A percentile compares a stretch with the other conserved stretches of the same genome.
phyloP scores from a whole-genome alignment of 2,113 vertebrate genomes.

The Dipodomys spectabilis region DNA sequence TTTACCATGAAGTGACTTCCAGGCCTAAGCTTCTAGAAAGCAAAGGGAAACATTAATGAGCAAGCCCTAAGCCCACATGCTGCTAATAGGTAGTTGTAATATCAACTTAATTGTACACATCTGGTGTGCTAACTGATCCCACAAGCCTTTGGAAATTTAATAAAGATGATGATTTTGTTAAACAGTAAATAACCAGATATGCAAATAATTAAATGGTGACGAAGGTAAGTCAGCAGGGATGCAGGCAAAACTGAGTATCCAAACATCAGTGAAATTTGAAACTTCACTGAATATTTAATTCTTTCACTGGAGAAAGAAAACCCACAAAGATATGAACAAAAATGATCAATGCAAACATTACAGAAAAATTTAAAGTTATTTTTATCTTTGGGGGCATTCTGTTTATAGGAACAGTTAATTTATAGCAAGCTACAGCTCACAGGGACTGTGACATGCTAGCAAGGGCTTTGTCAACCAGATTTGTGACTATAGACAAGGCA shows the following conservation, averaged over 20 bases:
- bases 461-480: neutral
- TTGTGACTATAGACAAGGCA: neutral
- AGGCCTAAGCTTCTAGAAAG: neutral
- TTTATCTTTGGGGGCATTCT: neutral
- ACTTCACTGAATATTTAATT: neutral
- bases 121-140: neutral
- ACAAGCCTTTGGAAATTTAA: constrained; percentile 45
- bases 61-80: neutral
- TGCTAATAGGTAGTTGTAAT: neutral
- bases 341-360: neutral
- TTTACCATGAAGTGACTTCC: neutral
- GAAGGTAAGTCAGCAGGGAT: neutral
- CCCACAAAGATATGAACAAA: neutral
- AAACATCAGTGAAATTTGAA: constrained; percentile 31
- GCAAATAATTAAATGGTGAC: constrained; percentile 55
- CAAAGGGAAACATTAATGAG: constrained; percentile 45
- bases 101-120: constrained; percentile 45
- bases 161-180: constrained; percentile 58
- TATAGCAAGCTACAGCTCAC: neutral
- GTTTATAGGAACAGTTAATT: neutral
- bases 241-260: neutral
- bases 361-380: neutral
- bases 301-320: neutral
- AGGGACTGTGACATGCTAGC: no score
- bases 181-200: constrained; percentile 59